Evolutionary conservation across 2,888 invertebrate genomes (phyloP).

Genomic region (Drepanosiphum platanoidis): DNA sequence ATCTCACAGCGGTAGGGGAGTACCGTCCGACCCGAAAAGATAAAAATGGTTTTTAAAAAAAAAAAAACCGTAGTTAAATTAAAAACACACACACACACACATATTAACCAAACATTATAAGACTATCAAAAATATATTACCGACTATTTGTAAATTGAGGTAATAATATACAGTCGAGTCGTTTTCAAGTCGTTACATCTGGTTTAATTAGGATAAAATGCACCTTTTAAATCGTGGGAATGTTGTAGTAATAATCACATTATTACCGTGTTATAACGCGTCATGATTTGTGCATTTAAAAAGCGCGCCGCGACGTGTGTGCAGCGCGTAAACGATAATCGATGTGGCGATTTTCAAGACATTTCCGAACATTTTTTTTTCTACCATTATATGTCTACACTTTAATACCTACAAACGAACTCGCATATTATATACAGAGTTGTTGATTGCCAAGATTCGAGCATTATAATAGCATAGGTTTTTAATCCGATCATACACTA

Average conservation of each 20-base stretch:
- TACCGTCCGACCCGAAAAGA: background rate
- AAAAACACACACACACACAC: background rate
- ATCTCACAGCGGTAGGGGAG: background rate
- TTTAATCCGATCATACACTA: no score
- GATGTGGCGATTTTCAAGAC: background rate
- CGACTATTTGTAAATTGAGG: conserved; percentile 2
- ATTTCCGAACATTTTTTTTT: background rate
- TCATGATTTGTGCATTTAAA: background rate
- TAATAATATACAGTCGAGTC: background rate
- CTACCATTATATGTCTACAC: no score
- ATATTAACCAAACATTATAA: conserved; percentile 16
- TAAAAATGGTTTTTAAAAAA: background rate
- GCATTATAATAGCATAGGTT: no score
- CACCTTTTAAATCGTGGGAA: conserved; percentile 13
- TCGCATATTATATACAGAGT: no score
- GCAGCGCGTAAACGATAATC: background rate
- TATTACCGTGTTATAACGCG: background rate
- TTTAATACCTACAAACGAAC: no score
- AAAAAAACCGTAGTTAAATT: background rate
- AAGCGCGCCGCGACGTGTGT: no score
- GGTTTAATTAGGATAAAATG: conserved; percentile 30
- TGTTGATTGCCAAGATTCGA: no score
- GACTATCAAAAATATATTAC: conserved; percentile 43
- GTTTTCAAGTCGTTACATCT: conserved; percentile 15
- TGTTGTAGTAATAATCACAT: background rate